Evolutionary conservation across 2,797 vertebrate species (phyloP), one percentile per base, ranked within the genome.

Genomic region (Mastacembelus armatus): DNA sequence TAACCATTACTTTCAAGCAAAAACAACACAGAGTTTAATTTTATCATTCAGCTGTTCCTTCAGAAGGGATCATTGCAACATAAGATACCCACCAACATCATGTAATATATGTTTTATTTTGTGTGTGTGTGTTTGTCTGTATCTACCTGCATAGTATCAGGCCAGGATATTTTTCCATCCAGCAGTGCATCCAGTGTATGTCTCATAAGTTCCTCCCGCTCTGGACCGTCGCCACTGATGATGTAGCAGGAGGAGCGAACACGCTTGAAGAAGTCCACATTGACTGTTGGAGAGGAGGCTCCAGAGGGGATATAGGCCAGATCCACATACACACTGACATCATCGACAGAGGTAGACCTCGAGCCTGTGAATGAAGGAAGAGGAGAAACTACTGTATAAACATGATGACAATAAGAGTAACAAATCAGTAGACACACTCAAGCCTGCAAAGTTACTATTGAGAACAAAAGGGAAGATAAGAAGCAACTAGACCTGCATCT

Each of bases 231-330:
- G 0, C 97, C 96, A 0, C 97, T 98, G 88, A 98, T 86, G 82
- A 98, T 95, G 36, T 98, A 99, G 84, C 95, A 97, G 38, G 96
- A 95, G 0, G 97, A 94, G 0, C 96, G 96, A 21, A 98, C 45
- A 0, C 91, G 90, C 12, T 83, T 93, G 86, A 99, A 99, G 78
- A 99, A 98, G 56, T 97, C 96, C 64, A 94, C 92, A 0, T 91
- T 93, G 66, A 98, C 91, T 0, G 93, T 93, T 6, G 91, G 62
- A 1, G 94, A 93, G 2, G 95, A 95, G 35, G 87, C 83, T 5
- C 95, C 95, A 1, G 96, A 95, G 0, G 98, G 98, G 58, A 98
- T 78, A 47, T 98, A 99, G 4, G 97, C 96, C 85, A 99, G 90
- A 87, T 99, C 98, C 71, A 99, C 91, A 30, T 95, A 98, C 6